Conservation (phyloP, 2,888 invertebrate genomes). For the Helobdella robusta region DNA sequence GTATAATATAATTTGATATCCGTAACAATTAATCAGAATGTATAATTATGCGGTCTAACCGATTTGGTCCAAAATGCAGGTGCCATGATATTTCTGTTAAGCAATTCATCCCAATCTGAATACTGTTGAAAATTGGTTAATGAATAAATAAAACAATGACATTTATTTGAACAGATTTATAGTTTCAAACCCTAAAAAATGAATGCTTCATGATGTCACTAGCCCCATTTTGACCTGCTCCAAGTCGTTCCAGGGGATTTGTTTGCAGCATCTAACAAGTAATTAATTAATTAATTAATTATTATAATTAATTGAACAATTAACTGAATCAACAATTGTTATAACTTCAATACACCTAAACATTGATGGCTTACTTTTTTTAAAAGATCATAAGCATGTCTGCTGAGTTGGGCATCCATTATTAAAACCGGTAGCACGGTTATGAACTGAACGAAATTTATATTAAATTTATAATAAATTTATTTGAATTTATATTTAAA, state of each 20-base stretch:
- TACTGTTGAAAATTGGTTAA: background rate
- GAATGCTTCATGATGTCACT: conserved; percentile 20
- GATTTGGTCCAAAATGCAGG: conserved; percentile 8
- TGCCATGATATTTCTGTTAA: background rate
- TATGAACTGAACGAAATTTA: conserved; percentile 13
- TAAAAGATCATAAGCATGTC: conserved; percentile 11
- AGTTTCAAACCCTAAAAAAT: conserved; percentile 15
- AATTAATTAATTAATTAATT: background rate
- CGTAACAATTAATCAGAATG: background rate
- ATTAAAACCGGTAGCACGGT: conserved; percentile 8
- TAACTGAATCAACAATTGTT: too few relatives aligned
- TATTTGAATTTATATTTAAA: background rate
- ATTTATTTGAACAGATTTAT: background rate
- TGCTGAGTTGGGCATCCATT: conserved; percentile 13
- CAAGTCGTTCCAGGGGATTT: conserved; percentile 22
- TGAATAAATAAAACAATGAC: background rate
- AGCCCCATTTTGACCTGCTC: conserved; percentile 17
- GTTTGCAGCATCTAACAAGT: background rate
- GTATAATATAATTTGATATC: too few relatives aligned
- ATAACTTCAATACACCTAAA: too few relatives aligned
- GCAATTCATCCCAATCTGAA: conserved; percentile 13
- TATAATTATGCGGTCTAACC: too few relatives aligned
- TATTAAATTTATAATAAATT: background rate
- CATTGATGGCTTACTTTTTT: conserved; percentile 1
- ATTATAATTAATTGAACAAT: too few relatives aligned